These are phyloP conservation scores for Thamnaconus septentrionalis DNA, from an alignment of 2,113 vertebrate species.

Conservation along the genomic window DNA sequence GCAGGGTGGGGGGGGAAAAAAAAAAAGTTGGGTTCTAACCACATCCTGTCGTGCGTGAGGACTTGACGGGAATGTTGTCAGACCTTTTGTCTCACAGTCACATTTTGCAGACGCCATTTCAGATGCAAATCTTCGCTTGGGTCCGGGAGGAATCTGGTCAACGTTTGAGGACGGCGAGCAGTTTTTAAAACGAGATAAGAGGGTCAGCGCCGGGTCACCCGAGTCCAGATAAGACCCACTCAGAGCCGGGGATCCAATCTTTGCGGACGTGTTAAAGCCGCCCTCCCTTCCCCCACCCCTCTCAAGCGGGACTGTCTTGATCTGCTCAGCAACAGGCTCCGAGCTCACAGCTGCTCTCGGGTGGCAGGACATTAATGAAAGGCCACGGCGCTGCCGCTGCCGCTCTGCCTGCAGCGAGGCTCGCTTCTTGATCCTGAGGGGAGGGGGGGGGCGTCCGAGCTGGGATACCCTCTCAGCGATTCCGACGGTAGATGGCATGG, in stretches of 20 bases:
- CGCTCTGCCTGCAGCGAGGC: conserved; percentile 33
- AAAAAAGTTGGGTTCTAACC: neutral
- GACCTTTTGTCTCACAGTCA: conserved; percentile 17
- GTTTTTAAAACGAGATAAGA: conserved; percentile 42
- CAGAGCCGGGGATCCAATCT: conserved; percentile 14
- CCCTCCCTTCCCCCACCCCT: neutral
- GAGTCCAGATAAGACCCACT: conserved; percentile 41
- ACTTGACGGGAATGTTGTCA: conserved; percentile 11
- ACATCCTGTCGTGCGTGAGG: conserved; percentile 7
- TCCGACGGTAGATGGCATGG: conserved; percentile 21
- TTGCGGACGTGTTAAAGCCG: conserved; percentile 50
- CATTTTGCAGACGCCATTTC: conserved; percentile 27
- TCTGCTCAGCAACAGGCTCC: conserved; percentile 72
- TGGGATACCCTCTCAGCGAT: conserved; percentile 42
- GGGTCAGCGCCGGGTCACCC: conserved; percentile 25
- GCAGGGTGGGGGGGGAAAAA: neutral
- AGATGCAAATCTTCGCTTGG: conserved; percentile 25
- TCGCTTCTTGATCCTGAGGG: conserved; percentile 24
- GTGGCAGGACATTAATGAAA: conserved; percentile 57
- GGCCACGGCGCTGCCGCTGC: conserved; percentile 31
- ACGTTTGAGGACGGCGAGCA: conserved; percentile 37
- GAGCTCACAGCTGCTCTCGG: conserved; percentile 62
- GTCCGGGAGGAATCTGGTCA: conserved; percentile 52
- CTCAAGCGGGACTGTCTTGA: conserved; percentile 50
- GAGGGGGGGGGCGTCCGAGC: conserved; percentile 25